These are phyloP conservation scores for Pomatostomus ruficeps DNA, from an alignment of 2,113 vertebrate species.

Conservation along the genomic window DNA sequence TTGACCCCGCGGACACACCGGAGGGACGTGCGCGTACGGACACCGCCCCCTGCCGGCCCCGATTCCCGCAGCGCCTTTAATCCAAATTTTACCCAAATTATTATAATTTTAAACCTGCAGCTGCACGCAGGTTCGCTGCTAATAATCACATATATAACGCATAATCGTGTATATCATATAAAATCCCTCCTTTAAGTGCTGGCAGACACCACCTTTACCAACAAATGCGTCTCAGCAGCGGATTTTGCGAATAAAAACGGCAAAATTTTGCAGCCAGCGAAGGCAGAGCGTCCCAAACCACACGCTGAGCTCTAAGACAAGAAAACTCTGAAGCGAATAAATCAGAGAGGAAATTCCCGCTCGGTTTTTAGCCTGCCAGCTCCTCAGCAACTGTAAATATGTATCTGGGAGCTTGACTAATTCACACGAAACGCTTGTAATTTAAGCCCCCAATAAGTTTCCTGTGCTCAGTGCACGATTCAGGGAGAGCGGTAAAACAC, in stretches of 20 bases:
- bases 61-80: background rate
- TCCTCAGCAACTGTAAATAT: background rate
- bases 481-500: conserved; percentile 13
- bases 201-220: background rate
- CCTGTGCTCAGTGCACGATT: conserved; percentile 30
- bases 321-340: background rate
- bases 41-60: conserved; percentile 39
- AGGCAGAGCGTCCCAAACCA: background rate
- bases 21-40: background rate
- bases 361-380: background rate
- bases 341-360: background rate
- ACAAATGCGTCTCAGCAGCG: background rate
- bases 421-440: background rate
- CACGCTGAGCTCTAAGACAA: accelerated
- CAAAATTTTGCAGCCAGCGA: background rate
- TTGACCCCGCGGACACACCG: background rate
- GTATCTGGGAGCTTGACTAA: background rate
- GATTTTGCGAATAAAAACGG: background rate
- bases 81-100: background rate
- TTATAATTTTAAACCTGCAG: background rate
- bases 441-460: background rate
- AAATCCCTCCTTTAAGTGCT: background rate
- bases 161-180: accelerated
- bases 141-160: background rate
- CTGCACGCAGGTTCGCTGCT: accelerated